A percentile compares a stretch with the other conserved stretches of the same genome.
phyloP scores from a whole-genome alignment of 1,140 invertebrate genomes.

The Heliconius melpomene region DNA sequence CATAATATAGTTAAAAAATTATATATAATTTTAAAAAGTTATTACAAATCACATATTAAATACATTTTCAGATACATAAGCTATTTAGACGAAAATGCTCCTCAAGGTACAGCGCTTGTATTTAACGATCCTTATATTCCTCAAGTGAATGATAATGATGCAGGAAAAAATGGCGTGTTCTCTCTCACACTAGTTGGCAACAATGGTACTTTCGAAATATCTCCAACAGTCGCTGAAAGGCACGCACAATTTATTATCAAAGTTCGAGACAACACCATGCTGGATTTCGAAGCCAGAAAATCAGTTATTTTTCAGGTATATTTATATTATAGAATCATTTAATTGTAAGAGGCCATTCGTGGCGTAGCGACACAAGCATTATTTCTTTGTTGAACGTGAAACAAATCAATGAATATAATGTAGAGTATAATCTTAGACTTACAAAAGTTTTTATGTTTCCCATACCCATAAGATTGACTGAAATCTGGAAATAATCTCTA shows the following conservation, averaged over 20 bases:
- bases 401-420: too few relatives aligned
- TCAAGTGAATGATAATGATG: constrained; percentile 88
- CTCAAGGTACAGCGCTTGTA: constrained; percentile 87
- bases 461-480: too few relatives aligned
- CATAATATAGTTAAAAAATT: too few relatives aligned
- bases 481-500: too few relatives aligned
- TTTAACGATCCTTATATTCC: constrained; percentile 87
- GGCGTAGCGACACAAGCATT: too few relatives aligned
- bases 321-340: not conserved
- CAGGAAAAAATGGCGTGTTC: constrained; percentile 92
- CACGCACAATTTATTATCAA: constrained; percentile 90
- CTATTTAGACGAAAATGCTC: constrained; percentile 90
- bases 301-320: constrained; percentile 86
- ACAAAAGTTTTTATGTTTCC: too few relatives aligned
- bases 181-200: constrained; percentile 89
- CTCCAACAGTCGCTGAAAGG: constrained; percentile 92
- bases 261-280: constrained; percentile 89
- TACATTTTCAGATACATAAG: constrained; percentile 84
- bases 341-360: not conserved
- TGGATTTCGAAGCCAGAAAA: constrained; percentile 91
- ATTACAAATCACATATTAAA: too few relatives aligned
- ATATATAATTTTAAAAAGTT: too few relatives aligned
- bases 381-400: too few relatives aligned
- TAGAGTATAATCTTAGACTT: too few relatives aligned
- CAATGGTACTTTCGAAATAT: constrained; percentile 93